Base-by-base conservation (phyloP, 2,797 vertebrate genomes). In the Ctenopoma kingsleyae region DNA sequence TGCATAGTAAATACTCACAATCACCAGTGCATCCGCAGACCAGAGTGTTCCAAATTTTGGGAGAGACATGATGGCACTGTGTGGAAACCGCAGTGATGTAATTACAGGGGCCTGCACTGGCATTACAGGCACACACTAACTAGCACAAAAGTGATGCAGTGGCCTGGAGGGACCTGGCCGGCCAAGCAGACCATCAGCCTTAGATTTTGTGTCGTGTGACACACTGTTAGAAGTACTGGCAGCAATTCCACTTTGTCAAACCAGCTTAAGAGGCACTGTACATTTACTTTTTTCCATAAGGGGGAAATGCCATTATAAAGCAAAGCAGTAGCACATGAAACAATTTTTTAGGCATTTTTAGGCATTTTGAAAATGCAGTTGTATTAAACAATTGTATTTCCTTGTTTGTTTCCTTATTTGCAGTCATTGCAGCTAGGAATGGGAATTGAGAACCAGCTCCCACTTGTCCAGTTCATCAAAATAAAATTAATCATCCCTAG, bases 1-100 rank as follows among this genome's bases (percentile, higher is more conserved):
- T 36, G 55, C 44, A 47, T 20, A 38, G 15, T 19, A 7, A 12
- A 22, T 43, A 61, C 47, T 9, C 36, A 47, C 63, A 38, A 52
- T 57, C 44, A 49, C 44, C 69, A 64, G 54, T 54, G 69, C 35
- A 36, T 63, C 66, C 17, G 2, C 76, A 67, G 44, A 71, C 57
- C 54, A 38, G 44, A 56, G 17, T n/a, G 25, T 46, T 65, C 30
- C 47, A 57, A 49, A 54, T 35, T 54, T 56, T 46, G 13, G 49
- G 43, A 27, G 38, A 30, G 68, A 40, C 13, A 7, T 50, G 43
- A 44, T 32, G 38, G 30, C 30, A 47, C 50, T 23, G 5, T 2
- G 16, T 9, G 16, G 23, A 43, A 50, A 51, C 44, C 38, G 0
- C 47, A 11, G 20, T 36, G 61, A 59, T 25, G 47, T 52, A 23